A percentile compares a stretch with the other conserved stretches of the same genome.
Evolutionary conservation across 2,797 vertebrate genomes (phyloP).

Genomic region (Pangasius larnaudii): DNA sequence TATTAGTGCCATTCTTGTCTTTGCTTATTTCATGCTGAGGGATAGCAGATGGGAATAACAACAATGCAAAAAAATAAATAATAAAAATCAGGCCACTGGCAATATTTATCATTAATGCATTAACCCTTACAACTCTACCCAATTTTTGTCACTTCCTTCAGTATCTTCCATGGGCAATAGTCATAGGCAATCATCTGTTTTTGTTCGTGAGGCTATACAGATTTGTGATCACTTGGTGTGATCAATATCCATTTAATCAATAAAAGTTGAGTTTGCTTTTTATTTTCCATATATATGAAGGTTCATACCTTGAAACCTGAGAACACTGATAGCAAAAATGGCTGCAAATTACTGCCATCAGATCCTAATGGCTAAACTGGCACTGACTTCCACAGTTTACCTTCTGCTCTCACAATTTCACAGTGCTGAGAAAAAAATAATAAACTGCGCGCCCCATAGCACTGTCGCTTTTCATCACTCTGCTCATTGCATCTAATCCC

Average conservation of each 20-base stretch:
- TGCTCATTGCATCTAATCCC: background rate
- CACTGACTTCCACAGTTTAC: background rate
- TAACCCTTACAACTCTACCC: background rate
- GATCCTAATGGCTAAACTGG: background rate
- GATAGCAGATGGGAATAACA: background rate
- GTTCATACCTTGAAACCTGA: background rate
- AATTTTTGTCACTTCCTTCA: background rate
- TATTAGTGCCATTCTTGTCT: constrained; percentile 10
- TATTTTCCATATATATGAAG: background rate
- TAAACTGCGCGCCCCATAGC: background rate
- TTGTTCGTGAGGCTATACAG: background rate
- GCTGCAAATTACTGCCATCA: background rate
- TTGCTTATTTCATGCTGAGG: background rate
- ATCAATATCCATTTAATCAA: background rate
- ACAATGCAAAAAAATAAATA: background rate
- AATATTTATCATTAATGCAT: background rate
- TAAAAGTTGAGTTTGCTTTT: background rate
- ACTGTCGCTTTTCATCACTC: constrained; percentile 5
- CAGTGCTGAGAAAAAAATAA: background rate
- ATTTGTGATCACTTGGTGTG: background rate
- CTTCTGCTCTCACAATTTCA: background rate
- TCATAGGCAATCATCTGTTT: background rate
- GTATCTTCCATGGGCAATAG: background rate
- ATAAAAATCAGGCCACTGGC: background rate
- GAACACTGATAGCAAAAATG: background rate